These are phyloP conservation scores for Gallinago media DNA, from an alignment of 2,113 vertebrate genomes.

Conservation along the genomic window DNA sequence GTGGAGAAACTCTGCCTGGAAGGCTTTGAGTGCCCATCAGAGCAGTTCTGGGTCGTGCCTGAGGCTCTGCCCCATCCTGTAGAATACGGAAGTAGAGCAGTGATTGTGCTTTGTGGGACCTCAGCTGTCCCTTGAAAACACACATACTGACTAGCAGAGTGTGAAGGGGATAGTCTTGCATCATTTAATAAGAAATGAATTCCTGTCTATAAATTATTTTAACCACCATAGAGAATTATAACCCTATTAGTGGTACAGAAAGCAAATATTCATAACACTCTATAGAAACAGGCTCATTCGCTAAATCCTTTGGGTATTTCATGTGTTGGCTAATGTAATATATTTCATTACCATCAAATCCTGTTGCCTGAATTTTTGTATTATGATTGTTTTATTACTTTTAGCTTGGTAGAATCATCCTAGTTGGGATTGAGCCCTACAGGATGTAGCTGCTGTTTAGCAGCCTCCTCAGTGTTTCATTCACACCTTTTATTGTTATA, in stretches of 20 bases:
- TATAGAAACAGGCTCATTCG: neutral
- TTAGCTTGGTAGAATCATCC: neutral
- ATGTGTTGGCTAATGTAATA: neutral
- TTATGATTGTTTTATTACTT: neutral
- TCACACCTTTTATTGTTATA: neutral
- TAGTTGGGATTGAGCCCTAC: neutral
- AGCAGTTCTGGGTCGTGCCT: neutral
- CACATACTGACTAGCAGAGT: neutral
- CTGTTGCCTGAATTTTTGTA: neutral
- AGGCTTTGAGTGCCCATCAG: neutral
- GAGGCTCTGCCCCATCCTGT: neutral
- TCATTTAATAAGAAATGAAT: neutral
- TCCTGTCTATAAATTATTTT: neutral
- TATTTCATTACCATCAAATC: neutral
- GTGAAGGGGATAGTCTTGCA: neutral
- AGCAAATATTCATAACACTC: neutral
- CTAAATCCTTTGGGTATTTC: neutral
- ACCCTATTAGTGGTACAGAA: neutral
- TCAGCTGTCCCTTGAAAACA: neutral
- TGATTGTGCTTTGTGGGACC: neutral
- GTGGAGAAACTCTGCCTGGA: neutral
- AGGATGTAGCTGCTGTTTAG: neutral
- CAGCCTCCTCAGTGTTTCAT: neutral
- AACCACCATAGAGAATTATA: neutral
- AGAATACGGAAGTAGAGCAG: accelerated